phyloP scores from a whole-genome alignment of 2,113 vertebrate species.

The Micronycteris hirsuta region DNA sequence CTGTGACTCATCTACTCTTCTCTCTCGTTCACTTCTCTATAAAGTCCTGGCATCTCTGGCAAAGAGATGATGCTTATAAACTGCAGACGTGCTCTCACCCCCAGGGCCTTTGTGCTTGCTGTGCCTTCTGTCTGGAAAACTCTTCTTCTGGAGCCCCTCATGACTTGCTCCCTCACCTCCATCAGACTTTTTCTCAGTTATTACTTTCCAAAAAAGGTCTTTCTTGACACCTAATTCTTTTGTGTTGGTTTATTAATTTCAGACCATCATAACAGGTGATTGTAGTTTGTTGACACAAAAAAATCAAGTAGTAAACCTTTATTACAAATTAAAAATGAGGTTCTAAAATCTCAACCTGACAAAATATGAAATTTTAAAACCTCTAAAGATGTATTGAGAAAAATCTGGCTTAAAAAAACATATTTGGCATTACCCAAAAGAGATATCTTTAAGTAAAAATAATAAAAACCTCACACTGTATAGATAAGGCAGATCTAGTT shows the following conservation, averaged over 20 bases:
- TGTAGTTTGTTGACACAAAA: constrained; percentile 88
- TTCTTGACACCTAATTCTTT: background rate
- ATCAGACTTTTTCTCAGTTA: background rate
- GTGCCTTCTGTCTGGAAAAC: background rate
- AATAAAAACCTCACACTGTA: background rate
- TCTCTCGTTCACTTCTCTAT: background rate
- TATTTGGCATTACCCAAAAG: background rate
- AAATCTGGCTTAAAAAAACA: background rate
- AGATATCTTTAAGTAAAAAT: background rate
- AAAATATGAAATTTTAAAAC: background rate
- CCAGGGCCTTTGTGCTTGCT: background rate
- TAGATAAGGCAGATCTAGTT: no score
- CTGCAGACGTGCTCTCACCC: background rate
- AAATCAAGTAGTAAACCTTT: constrained; percentile 80
- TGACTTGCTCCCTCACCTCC: background rate
- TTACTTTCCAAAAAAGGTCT: background rate
- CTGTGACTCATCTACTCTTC: background rate
- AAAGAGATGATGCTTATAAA: background rate
- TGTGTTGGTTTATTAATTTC: constrained; percentile 70
- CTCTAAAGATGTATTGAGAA: background rate
- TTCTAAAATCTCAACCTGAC: background rate
- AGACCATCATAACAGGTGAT: constrained; percentile 91
- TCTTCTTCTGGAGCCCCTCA: background rate
- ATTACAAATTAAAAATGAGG: background rate
- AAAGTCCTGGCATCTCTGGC: background rate